A percentile compares a stretch with the other conserved stretches of the same genome.
Evolutionary conservation across 2,797 vertebrate species (phyloP).

Genomic region (Chrosomus eos): DNA sequence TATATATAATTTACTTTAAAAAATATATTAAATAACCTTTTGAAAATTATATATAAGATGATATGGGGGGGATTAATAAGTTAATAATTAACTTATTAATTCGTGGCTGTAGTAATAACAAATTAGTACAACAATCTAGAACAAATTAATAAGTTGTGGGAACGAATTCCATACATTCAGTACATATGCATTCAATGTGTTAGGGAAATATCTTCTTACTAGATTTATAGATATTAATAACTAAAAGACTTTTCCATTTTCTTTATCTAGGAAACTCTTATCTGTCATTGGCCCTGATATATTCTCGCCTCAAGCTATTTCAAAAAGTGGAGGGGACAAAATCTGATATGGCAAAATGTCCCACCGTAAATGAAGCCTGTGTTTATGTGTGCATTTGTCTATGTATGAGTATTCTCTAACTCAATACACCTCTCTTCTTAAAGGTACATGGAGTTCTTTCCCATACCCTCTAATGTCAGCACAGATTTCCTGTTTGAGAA

Average conservation of each 20-base stretch:
- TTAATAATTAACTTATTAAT: background rate
- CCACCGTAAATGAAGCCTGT: conserved; percentile 24
- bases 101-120: background rate
- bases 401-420: conserved; percentile 37
- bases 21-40: background rate
- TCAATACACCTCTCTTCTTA: conserved; percentile 17
- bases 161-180: background rate
- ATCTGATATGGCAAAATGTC: background rate
- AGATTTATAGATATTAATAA: background rate
- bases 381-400: conserved; percentile 37
- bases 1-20: background rate
- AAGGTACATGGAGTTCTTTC: conserved; percentile 98
- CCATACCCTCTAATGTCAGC: conserved; percentile 87
- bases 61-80: background rate
- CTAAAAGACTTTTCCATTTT: background rate
- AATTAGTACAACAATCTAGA: background rate
- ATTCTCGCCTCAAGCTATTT: background rate
- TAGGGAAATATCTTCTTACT: background rate
- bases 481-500: conserved; percentile 95
- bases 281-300: conserved; percentile 16
- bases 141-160: background rate
- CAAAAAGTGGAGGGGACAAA: background rate
- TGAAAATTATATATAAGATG: background rate
- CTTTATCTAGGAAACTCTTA: background rate
- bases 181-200: background rate